Base-by-base conservation (phyloP, 2,888 invertebrate species). In the Amiota communis region DNA sequence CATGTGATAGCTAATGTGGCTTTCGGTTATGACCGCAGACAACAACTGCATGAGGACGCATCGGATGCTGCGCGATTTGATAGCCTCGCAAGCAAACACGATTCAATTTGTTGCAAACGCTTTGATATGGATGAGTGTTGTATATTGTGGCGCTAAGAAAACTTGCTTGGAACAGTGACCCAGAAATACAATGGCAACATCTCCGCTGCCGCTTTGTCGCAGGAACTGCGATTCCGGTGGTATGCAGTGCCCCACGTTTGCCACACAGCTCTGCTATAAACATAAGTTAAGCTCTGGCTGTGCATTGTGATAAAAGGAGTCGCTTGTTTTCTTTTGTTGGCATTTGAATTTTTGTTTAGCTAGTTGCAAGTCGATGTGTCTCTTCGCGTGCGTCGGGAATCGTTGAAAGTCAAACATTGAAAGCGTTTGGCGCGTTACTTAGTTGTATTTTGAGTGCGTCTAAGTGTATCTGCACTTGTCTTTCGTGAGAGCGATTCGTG, bases 151-250 rank as follows among this genome's bases (percentile, higher is more conserved):
- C 57, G 13, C 59, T 20, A 23, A 20, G 20, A 17, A 59, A 59
- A 47, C 57, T 48, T 56, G 73, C 53, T 53, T 69, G 63, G 70
- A 61, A 74, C 72, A 64, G 67, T 82, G 83, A 83, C 78, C 80
- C 76, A 83, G 83, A 82, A 82, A 82, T 74, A 73, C 36, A 76
- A 75, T 75, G 75, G 76, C 63, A 47, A 46, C 63, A 69, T 67
- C 36, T 53, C 47, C 61, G 71, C 76, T 61, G 72, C 74, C 72
- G 75, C 64, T 23, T 59, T n/a, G 67, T 67, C 10, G 76, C 82
- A 81, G 83, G 82, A 83, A 80, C 81, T 71, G 75, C 77, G 72
- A 83, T 81, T 84, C 80, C 84, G 84, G 80, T 80, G 82, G 78
- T 36, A 63, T 59, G 65, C 53, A 72, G 49, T 46, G 65, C 61